Percentiles rank a stretch among this genome's conserved stretches.
Conservation (phyloP, 1,140 invertebrate species). For the Drosophila carrolli region DNA sequence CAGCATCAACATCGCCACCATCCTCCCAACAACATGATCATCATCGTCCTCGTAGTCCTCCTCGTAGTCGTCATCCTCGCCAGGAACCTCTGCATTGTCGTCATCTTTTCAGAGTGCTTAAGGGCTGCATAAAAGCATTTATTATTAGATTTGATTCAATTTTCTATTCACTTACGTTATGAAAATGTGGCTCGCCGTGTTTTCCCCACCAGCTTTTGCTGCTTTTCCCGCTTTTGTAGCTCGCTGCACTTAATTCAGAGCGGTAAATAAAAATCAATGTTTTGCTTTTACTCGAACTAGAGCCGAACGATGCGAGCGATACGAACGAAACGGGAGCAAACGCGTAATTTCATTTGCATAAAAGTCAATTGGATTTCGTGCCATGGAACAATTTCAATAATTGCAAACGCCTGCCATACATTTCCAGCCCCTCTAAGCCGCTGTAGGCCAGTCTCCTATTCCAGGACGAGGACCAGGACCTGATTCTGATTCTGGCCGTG, state of each 20-base stretch:
- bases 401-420: constrained; percentile 60
- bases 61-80: constrained; percentile 25
- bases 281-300: constrained; percentile 61
- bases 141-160: constrained; percentile 84
- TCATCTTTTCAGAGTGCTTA: constrained; percentile 83
- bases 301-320: constrained; percentile 2
- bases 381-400: constrained; percentile 75
- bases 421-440: constrained; percentile 39
- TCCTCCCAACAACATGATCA: background rate
- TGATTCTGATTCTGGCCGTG: background rate
- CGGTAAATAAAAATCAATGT: constrained; percentile 82
- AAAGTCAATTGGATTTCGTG: constrained; percentile 77
- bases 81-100: constrained; percentile 53
- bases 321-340: constrained; percentile 48
- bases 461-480: background rate
- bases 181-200: constrained; percentile 76
- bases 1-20: background rate
- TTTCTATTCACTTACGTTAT: constrained; percentile 83
- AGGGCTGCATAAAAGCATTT: constrained; percentile 83
- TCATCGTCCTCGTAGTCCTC: constrained; percentile 12
- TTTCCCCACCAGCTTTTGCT: constrained; percentile 7
- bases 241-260: constrained; percentile 68
- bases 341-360: constrained; percentile 81
- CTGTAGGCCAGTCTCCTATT: constrained; percentile 21
- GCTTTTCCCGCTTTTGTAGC: constrained; percentile 15